Evolutionary conservation across 2,113 vertebrate species (phyloP).

Genomic region (Stigmatopora nigra): DNA sequence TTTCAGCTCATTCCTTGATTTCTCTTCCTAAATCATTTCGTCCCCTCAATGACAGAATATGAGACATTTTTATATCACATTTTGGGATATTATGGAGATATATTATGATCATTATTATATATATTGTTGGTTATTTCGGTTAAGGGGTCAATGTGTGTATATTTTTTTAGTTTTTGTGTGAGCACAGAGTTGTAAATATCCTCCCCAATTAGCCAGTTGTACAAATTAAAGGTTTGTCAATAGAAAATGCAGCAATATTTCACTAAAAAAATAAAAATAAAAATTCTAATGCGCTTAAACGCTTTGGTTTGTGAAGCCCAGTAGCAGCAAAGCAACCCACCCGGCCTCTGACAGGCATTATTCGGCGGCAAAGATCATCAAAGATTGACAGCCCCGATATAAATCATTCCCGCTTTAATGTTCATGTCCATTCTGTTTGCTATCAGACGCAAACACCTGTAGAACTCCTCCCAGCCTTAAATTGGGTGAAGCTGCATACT

Average conservation of each 20-base stretch:
- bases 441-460: slow-evolving; percentile 55
- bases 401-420: slow-evolving; percentile 58
- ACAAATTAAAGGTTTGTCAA: too few relatives aligned
- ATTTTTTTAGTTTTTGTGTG: too few relatives aligned
- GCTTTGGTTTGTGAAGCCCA: too few relatives aligned
- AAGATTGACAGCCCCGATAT: slow-evolving; percentile 55
- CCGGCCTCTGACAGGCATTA: slow-evolving; percentile 36
- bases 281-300: too few relatives aligned
- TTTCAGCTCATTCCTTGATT: background rate
- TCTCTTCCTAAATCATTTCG: background rate
- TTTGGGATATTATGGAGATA: too few relatives aligned
- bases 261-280: too few relatives aligned
- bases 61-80: background rate
- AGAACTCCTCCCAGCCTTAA: slow-evolving; percentile 37
- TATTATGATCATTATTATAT: too few relatives aligned
- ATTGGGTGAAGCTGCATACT: slow-evolving; percentile 45
- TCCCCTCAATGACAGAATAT: background rate
- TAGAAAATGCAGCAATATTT: too few relatives aligned
- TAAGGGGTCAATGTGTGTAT: too few relatives aligned
- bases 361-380: slow-evolving; percentile 29
- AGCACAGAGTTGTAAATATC: too few relatives aligned
- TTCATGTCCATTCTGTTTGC: slow-evolving; percentile 40
- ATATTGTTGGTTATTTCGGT: too few relatives aligned
- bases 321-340: slow-evolving; percentile 32
- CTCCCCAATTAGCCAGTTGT: too few relatives aligned